Evolutionary conservation across 2,888 invertebrate genomes (phyloP).

Genomic region (Camptogramma bilineatum): DNA sequence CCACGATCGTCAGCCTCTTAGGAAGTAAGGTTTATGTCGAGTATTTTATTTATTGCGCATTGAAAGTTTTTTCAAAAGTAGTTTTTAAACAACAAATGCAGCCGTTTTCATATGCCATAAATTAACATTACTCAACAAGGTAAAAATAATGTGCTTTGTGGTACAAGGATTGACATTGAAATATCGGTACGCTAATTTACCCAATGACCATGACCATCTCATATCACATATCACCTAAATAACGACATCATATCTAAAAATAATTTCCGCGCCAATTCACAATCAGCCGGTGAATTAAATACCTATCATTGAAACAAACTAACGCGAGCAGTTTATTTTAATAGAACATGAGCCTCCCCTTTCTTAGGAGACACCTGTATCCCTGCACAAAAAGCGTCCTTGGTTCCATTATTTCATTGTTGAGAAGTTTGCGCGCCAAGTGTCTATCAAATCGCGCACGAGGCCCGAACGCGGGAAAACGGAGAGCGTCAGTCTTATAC

Average conservation of each 20-base stretch:
- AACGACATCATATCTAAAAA: conserved; percentile 57
- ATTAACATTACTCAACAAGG: not conserved
- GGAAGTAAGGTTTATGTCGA: not conserved
- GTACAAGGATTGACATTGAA: conserved; percentile 33
- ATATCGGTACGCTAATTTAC: conserved; percentile 42
- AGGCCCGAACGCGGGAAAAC: conserved; percentile 76
- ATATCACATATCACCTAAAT: conserved; percentile 55
- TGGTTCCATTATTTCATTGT: conserved; percentile 77
- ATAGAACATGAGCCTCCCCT: conserved; percentile 60
- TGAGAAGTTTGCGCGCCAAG: conserved; percentile 82
- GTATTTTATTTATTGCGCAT: conserved; percentile 2
- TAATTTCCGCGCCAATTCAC: conserved; percentile 48
- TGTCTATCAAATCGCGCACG: conserved; percentile 78
- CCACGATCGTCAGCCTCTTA: not conserved
- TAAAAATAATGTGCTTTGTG: conserved; percentile 3
- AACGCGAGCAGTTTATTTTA: conserved; percentile 27
- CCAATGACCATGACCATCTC: conserved; percentile 25
- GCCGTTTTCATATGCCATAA: conserved; percentile 9
- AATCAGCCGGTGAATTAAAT: conserved; percentile 18
- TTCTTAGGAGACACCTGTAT: conserved; percentile 74
- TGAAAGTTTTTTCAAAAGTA: conserved; percentile 3
- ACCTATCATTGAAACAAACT: conserved; percentile 25
- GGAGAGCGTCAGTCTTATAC: conserved; percentile 64
- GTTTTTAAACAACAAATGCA: conserved; percentile 2
- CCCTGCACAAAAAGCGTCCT: conserved; percentile 80